Base-by-base conservation (phyloP, 2,797 vertebrate species). In the Epinephelus awoara region DNA sequence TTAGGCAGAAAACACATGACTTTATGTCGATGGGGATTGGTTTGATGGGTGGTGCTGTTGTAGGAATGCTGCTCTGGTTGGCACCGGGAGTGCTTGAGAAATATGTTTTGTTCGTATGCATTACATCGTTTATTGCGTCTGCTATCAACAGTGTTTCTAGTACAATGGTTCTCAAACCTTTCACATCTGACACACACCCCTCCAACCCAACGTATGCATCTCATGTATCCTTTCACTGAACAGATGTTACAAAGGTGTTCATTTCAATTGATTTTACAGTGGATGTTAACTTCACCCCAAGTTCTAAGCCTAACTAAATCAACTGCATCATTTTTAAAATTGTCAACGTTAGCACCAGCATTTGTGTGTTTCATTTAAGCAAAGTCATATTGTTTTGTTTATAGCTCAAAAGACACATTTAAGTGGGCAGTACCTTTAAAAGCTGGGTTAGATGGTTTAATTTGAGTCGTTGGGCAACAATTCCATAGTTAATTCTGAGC, bases 1-100 rank as follows among this genome's bases (percentile, higher is more conserved):
- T 86, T 55, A 82, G 54, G 67, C 64, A 75, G 75, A 67, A 83
- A 89, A 69, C 47, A 52, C 46, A 44, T 72, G 80, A 82, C 72
- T 71, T 23, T 19, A 65, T 77, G 38, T 34, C 56, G 69, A 71
- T 13, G 42, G 42, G 44, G 58, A 82, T 21, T 70, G 19, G 68
- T 65, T 12, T 52, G 63, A 63, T 42, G 67, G 66, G 21, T 66
- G 68, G 40, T 5, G 40, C 57, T 57, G 69, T 63, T 52, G 50
- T 17, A 38, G 61, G 56, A 76, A 67, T 62, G 67, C 54, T 47
- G 58, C 57, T 85, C 52, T 52, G 34, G 19, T 38, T 59, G 51
- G 34, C 1, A 23, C 29, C 44, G 4, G n/a, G 34, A 56, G 44
- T 75, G 7, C 13, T 67, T 17, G 7, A 46, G 21, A 61, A 61